These are phyloP conservation scores for Drosophila serrata DNA, from an alignment of 1,140 invertebrate genomes.

Conservation along the genomic window DNA sequence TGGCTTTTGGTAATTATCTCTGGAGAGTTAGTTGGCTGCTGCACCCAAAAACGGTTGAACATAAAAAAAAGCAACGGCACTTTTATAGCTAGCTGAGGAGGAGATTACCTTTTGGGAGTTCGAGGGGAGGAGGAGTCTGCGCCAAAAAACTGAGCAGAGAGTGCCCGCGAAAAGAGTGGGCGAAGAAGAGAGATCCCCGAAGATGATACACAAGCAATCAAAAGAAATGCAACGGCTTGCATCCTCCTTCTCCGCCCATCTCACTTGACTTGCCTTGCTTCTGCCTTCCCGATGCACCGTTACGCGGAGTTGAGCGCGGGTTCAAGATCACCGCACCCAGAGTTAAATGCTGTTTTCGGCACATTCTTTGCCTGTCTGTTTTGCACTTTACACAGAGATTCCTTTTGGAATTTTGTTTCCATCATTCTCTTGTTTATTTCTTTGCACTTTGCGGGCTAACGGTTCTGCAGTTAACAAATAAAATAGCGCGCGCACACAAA, in stretches of 20 bases:
- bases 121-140: constrained; percentile 31
- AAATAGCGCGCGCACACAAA: constrained; percentile 54
- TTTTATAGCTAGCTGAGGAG: constrained; percentile 72
- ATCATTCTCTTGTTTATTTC: constrained; percentile 18
- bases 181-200: constrained; percentile 66
- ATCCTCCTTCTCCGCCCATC: constrained; percentile 31
- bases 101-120: constrained; percentile 74
- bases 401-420: constrained; percentile 36
- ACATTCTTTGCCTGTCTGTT: constrained; percentile 70
- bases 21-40: constrained; percentile 43
- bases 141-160: constrained; percentile 49
- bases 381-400: constrained; percentile 67
- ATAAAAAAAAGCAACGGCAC: constrained; percentile 80
- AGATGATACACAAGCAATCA: constrained; percentile 84
- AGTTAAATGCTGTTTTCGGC: constrained; percentile 66
- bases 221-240: constrained; percentile 75
- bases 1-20: constrained; percentile 62
- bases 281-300: constrained; percentile 65
- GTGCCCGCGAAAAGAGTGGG: constrained; percentile 54
- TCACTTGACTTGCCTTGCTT: constrained; percentile 51
- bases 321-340: constrained; percentile 80
- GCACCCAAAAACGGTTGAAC: constrained; percentile 81
- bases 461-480: constrained; percentile 67
- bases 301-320: constrained; percentile 65
- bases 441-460: constrained; percentile 54